Base-by-base conservation (phyloP, 2,888 invertebrate genomes). In the Eupeodes latifasciatus region DNA sequence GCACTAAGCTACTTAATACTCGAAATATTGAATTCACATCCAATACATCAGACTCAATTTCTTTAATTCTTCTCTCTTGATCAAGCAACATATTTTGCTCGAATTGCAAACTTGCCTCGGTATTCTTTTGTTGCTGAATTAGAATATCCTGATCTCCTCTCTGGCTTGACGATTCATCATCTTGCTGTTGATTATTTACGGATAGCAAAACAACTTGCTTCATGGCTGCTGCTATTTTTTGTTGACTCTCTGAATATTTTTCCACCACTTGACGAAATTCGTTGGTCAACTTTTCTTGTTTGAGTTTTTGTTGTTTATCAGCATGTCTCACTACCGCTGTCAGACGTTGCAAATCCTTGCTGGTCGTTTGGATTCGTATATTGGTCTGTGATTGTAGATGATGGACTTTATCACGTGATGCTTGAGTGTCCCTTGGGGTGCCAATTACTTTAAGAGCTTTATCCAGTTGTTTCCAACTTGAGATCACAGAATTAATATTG, bases 11-110 rank as follows among this genome's bases (percentile, higher is more conserved):
- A 2, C 96, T 95, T 51, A 98, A 93, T 64, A 96, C 96, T 80
- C 96, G 95, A 96, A 98, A 97, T 87, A 98, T 97, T 92, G 96
- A 95, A 93, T 97, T 97, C 7, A 97, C 96, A 93, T 98, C 97
- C 84, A 98, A 93, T 74, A 98, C 96, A 92, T 97, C 96, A 0
- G 96, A 95, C 92, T 98, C 98, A 69, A 98, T 96, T 92, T 96
- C 96, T 90, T 95, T 95, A 89, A 98, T 96, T 92, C 97, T 96
- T 11, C 96, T 95, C 91, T 98, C 97, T 69, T 97, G 95, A 91
- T 98, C 98, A 53, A 96, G 91, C 79, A 97, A 93, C 94, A 98
- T 95, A 89, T 96, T 97, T 86, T 96, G 96, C 92, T 97, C 97
- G 92, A 97, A 97, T 91, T 96, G 96, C 59, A 97, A 93, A 14